Conservation (phyloP, 2,797 vertebrate genomes). For the Rhinogobio ventralis region DNA sequence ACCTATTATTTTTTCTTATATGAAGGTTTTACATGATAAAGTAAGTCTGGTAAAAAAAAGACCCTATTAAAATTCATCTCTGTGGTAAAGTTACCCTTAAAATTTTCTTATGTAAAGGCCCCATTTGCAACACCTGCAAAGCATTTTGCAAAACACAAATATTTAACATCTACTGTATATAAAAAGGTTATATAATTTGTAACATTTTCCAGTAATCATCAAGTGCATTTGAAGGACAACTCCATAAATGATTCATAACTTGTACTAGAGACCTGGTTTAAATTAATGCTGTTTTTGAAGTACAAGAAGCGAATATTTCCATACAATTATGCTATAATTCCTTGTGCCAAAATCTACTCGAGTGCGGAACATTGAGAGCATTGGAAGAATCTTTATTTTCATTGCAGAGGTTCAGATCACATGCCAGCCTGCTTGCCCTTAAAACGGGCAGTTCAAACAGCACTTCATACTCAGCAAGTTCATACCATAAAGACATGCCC, state of each 20-base stretch:
- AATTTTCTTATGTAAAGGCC: not conserved
- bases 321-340: constrained; percentile 34
- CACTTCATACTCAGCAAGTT: constrained; percentile 38
- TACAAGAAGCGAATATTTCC: constrained; percentile 23
- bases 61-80: not conserved
- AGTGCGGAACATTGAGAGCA: constrained; percentile 41
- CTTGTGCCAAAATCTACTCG: constrained; percentile 41
- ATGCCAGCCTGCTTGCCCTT: constrained; percentile 37
- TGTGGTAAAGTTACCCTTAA: not conserved
- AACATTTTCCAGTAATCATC: not conserved
- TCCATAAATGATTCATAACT: constrained; percentile 30
- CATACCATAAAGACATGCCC: constrained; percentile 47
- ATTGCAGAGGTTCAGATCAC: constrained; percentile 50
- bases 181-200: constrained; percentile 1
- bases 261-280: constrained; percentile 17
- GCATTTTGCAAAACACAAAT: not conserved
- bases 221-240: constrained; percentile 7
- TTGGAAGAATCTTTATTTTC: constrained; percentile 53
- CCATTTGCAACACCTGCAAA: not conserved
- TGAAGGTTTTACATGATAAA: not conserved
- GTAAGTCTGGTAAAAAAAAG: not conserved
- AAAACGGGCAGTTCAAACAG: constrained; percentile 34
- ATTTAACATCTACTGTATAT: not conserved
- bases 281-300: constrained; percentile 39
- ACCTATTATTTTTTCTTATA: too few species aligned